A percentile compares a stretch with the other conserved stretches of the same genome.
Evolutionary conservation across 1,140 invertebrate genomes (phyloP).

Genomic region (Diorhabda sublineata): DNA sequence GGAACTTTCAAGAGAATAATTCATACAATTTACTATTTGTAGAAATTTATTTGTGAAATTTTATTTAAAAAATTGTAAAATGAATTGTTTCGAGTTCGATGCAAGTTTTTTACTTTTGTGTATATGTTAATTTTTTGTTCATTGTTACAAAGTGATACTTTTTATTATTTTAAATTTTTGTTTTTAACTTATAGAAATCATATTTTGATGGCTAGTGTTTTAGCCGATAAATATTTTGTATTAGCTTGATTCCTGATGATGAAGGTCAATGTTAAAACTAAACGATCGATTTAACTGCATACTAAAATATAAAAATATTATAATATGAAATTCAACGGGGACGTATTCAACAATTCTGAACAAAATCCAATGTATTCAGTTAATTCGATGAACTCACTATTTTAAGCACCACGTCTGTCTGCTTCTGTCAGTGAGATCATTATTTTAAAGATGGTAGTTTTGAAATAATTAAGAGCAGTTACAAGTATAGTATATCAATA

Average conservation of each 20-base stretch:
- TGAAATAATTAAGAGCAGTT: neutral
- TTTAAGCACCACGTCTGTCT: slow-evolving; percentile 22
- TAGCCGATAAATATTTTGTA: slow-evolving; percentile 36
- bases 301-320: neutral
- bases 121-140: slow-evolving; percentile 42
- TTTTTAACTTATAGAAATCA: slow-evolving; percentile 30
- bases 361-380: neutral
- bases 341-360: neutral
- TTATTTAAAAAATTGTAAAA: too few relatives aligned
- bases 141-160: slow-evolving; percentile 46
- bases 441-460: neutral
- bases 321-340: neutral
- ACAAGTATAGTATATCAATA: neutral
- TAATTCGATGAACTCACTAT: neutral
- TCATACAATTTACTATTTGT: too few relatives aligned
- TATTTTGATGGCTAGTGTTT: slow-evolving; percentile 21
- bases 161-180: slow-evolving; percentile 34
- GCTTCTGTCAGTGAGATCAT: slow-evolving; percentile 44
- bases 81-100: slow-evolving; percentile 14
- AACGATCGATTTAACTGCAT: neutral
- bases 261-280: slow-evolving; percentile 13
- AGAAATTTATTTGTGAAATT: too few relatives aligned
- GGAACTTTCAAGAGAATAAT: too few relatives aligned
- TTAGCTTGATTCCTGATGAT: slow-evolving; percentile 24
- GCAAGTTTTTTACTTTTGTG: slow-evolving; percentile 27